phyloP scores from a whole-genome alignment of 1,140 invertebrate species.

The Leptopilina boulardi region DNA sequence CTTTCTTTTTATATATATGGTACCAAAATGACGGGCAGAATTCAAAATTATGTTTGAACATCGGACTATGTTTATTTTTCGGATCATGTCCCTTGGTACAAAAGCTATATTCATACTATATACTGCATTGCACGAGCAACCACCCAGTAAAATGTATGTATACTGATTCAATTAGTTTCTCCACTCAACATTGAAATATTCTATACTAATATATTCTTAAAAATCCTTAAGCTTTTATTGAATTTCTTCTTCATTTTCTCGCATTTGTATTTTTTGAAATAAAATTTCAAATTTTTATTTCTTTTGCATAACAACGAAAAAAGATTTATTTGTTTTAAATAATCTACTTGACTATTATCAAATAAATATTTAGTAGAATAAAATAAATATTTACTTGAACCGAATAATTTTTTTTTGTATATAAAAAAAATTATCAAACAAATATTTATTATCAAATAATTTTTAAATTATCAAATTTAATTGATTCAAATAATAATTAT shows the following conservation, averaged over 20 bases:
- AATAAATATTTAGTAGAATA: too few relatives aligned
- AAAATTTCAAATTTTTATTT: neutral
- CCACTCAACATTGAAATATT: neutral
- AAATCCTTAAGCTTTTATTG: neutral
- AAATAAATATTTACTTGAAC: too few relatives aligned
- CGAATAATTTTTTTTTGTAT: too few relatives aligned
- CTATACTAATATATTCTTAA: neutral
- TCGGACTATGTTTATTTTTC: neutral
- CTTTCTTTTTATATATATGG: too few relatives aligned
- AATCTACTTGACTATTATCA: too few relatives aligned
- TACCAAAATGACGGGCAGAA: neutral
- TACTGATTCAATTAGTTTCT: neutral
- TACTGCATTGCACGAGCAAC: too few relatives aligned
- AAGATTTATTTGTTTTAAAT: too few relatives aligned
- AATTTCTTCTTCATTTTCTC: neutral
- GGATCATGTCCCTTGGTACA: neutral
- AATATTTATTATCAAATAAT: too few relatives aligned
- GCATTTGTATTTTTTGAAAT: too few relatives aligned
- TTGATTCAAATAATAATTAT: too few relatives aligned
- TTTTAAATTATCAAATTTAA: too few relatives aligned
- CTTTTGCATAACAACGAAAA: too few relatives aligned
- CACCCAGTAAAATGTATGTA: neutral
- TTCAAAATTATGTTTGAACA: conserved; percentile 17
- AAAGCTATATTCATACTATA: neutral
- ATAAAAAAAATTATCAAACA: neutral